These are phyloP conservation scores for mouse (Mus musculus) DNA, from an alignment of 2,113 vertebrate species.

Conservation along the genomic window DNA sequence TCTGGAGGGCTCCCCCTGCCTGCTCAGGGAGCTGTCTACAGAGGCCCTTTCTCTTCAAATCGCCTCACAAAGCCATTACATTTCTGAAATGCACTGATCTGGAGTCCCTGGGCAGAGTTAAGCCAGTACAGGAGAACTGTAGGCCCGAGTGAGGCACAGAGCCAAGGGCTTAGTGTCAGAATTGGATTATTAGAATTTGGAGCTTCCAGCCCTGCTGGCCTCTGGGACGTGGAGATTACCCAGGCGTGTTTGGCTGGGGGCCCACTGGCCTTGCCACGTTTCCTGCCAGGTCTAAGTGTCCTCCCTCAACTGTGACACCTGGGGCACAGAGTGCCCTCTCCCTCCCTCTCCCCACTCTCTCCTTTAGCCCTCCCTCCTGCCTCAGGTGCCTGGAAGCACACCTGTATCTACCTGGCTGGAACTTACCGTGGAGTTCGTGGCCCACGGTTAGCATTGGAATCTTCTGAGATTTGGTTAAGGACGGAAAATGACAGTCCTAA, in stretches of 20 bases:
- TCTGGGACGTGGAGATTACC: constrained; percentile 78
- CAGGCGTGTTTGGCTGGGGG: constrained; percentile 37
- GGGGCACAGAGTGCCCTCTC: background rate
- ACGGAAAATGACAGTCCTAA: background rate
- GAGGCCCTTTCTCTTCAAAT: background rate
- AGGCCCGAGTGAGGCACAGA: constrained; percentile 17
- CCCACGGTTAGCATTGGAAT: background rate
- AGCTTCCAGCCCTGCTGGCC: constrained; percentile 71
- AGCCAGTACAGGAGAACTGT: constrained; percentile 1
- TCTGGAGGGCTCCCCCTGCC: background rate
- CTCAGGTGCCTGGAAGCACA: background rate
- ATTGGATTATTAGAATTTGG: constrained; percentile 84
- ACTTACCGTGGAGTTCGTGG: background rate
- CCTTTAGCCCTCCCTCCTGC: background rate
- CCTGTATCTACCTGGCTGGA: background rate
- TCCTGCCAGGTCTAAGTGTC: background rate
- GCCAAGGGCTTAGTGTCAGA: constrained; percentile 81
- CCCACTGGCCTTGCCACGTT: background rate
- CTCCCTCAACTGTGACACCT: background rate
- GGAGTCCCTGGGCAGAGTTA: background rate
- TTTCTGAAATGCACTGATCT: background rate
- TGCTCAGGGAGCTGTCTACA: background rate
- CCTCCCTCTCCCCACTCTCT: no score
- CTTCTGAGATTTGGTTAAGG: background rate
- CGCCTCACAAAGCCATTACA: background rate